Percentiles rank a stretch among this genome's conserved stretches.
Evolutionary conservation across 2,888 invertebrate genomes (phyloP).

Genomic region (Schrankia costaestrigalis): DNA sequence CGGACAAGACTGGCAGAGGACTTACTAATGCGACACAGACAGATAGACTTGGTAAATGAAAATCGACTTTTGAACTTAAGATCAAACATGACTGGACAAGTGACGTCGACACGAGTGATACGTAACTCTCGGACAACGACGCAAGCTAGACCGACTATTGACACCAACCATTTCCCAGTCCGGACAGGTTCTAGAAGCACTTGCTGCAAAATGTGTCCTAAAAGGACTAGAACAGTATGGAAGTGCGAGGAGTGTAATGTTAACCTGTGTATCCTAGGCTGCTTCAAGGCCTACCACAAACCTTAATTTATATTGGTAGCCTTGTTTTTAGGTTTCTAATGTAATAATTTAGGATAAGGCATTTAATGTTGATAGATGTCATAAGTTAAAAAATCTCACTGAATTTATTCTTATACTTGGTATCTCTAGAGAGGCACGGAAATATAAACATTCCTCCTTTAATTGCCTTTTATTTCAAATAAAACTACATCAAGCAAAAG

Average conservation of each 20-base stretch:
- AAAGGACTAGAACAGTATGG: background rate
- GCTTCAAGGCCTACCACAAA: background rate
- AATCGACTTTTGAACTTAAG: background rate
- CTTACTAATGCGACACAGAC: background rate
- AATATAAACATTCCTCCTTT: too few relatives aligned
- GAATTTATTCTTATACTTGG: too few relatives aligned
- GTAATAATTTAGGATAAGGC: too few relatives aligned
- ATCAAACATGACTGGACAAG: background rate
- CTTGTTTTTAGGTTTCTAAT: too few relatives aligned
- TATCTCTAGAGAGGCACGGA: too few relatives aligned
- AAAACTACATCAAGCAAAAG: too few relatives aligned
- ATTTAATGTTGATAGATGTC: too few relatives aligned
- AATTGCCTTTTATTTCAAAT: too few relatives aligned
- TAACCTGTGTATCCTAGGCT: background rate
- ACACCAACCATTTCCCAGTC: background rate
- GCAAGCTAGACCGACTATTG: background rate
- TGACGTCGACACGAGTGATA: background rate
- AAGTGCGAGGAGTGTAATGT: background rate
- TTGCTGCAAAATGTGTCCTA: background rate
- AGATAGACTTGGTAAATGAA: background rate
- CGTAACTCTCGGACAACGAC: background rate
- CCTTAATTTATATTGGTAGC: background rate
- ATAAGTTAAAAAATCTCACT: too few relatives aligned
- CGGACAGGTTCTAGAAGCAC: background rate
- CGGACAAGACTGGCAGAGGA: background rate